These are phyloP conservation scores for Thermophis baileyi DNA, from an alignment of 2,113 vertebrate genomes.

Conservation along the genomic window DNA sequence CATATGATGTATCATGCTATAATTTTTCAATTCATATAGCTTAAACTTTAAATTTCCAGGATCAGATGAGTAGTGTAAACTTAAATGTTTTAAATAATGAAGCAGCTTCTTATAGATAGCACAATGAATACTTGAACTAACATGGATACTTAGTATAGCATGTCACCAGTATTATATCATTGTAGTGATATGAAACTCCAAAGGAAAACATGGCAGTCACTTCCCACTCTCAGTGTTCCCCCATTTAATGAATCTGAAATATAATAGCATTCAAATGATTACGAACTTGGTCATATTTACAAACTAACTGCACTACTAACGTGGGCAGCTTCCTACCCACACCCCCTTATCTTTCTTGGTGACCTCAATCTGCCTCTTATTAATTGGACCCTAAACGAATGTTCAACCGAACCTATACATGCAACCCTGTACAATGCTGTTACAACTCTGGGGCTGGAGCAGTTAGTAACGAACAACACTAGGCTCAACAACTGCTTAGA, in stretches of 20 bases:
- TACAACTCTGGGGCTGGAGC: no score
- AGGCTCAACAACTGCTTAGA: no score
- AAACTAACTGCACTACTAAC: no score
- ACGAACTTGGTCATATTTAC: no score
- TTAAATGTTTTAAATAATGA: constrained; percentile 14
- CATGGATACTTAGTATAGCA: not conserved
- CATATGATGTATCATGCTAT: constrained; percentile 25
- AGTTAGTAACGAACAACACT: no score
- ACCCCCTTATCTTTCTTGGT: no score
- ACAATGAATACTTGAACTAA: not conserved
- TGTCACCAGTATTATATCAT: not conserved
- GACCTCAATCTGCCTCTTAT: no score
- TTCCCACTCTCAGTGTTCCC: not conserved
- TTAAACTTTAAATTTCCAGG: not conserved
- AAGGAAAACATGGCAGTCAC: not conserved
- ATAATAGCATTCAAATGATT: not conserved
- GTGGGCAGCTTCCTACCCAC: no score
- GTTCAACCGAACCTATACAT: no score
- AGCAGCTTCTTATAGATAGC: not conserved
- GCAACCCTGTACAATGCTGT: no score
- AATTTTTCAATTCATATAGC: constrained; percentile 22
- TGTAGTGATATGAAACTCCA: not conserved
- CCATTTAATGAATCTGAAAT: not conserved
- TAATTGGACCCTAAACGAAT: no score
- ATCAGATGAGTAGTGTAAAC: not conserved